Conservation (phyloP, 2,888 invertebrate species). For the Drosophila ochracea region DNA sequence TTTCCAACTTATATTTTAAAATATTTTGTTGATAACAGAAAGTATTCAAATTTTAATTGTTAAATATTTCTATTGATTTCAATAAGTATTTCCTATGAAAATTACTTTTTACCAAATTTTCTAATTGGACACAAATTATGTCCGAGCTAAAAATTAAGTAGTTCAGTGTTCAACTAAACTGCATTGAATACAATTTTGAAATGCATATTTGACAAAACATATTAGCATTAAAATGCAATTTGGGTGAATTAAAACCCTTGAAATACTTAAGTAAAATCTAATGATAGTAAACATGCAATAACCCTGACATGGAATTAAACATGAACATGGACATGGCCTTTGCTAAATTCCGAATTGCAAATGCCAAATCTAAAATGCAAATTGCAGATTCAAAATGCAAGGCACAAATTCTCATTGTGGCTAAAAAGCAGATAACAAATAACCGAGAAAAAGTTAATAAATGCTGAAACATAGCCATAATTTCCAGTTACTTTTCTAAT, state of each 20-base stretch:
- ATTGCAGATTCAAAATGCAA: slow-evolving; percentile 15
- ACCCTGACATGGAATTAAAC: slow-evolving; percentile 10
- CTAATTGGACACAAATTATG: not conserved
- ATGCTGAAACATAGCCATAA: slow-evolving; percentile 57
- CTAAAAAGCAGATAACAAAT: slow-evolving; percentile 11
- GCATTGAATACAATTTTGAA: slow-evolving; percentile 28
- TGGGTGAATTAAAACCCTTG: slow-evolving; percentile 58
- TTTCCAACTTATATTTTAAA: not conserved
- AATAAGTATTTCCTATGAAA: not conserved
- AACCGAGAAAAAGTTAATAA: slow-evolving; percentile 34
- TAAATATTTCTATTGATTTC: not conserved
- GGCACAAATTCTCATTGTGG: slow-evolving; percentile 7
- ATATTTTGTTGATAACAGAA: fast-evolving
- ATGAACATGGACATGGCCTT: slow-evolving; percentile 27
- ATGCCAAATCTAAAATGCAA: slow-evolving; percentile 24
- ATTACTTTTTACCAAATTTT: not conserved
- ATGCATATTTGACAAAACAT: slow-evolving; percentile 11
- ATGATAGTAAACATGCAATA: slow-evolving; percentile 64
- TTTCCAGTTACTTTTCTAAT: slow-evolving; percentile 72
- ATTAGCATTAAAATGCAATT: slow-evolving; percentile 68
- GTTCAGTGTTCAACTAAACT: slow-evolving; percentile 2
- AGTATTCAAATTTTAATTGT: not conserved
- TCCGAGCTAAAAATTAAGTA: not conserved
- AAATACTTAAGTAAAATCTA: slow-evolving; percentile 37
- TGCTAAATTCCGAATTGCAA: slow-evolving; percentile 28